A percentile compares a stretch with the other conserved stretches of the same genome.
Evolutionary conservation across 1,140 invertebrate genomes (phyloP).

Genomic region (Calliphora vicina): DNA sequence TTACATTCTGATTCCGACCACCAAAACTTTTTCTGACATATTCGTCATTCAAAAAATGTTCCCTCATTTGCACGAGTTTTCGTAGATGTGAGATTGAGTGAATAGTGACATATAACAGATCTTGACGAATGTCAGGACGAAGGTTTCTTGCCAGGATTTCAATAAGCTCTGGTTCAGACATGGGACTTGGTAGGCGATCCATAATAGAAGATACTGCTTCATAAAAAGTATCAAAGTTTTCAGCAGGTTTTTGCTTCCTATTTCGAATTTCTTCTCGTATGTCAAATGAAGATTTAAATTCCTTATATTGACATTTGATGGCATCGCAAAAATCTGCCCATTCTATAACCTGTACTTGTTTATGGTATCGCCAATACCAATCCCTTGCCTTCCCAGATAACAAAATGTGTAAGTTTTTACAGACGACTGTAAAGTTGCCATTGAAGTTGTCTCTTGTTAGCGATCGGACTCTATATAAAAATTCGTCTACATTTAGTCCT

Average conservation of each 20-base stretch:
- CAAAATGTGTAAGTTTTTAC: not conserved
- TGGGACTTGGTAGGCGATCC: not conserved
- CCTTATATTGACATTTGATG: not conserved
- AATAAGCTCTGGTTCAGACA: not conserved
- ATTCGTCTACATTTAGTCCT: slow-evolving; percentile 3
- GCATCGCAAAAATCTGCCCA: slow-evolving; percentile 16
- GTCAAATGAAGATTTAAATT: not conserved
- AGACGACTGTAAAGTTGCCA: not conserved
- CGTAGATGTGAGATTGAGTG: slow-evolving; percentile 26
- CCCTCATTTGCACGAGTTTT: slow-evolving; percentile 14
- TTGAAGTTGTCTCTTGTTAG: not conserved
- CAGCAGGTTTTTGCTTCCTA: not conserved
- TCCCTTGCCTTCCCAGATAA: not conserved
- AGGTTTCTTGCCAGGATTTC: slow-evolving; percentile 18
- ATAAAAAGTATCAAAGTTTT: slow-evolving; percentile 24
- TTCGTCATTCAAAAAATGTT: slow-evolving; percentile 26
- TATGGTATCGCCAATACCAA: slow-evolving; percentile 22
- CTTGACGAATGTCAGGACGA: slow-evolving; percentile 24
- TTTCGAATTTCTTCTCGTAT: not conserved
- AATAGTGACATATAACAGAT: slow-evolving; percentile 5
- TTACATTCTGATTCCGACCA: not conserved
- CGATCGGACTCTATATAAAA: slow-evolving; percentile 3
- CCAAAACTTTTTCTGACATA: not conserved
- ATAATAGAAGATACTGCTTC: slow-evolving; percentile 1
- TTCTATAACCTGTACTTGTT: not conserved